Base-by-base conservation (phyloP, 2,888 invertebrate genomes). In the Oscheius sp. region DNA sequence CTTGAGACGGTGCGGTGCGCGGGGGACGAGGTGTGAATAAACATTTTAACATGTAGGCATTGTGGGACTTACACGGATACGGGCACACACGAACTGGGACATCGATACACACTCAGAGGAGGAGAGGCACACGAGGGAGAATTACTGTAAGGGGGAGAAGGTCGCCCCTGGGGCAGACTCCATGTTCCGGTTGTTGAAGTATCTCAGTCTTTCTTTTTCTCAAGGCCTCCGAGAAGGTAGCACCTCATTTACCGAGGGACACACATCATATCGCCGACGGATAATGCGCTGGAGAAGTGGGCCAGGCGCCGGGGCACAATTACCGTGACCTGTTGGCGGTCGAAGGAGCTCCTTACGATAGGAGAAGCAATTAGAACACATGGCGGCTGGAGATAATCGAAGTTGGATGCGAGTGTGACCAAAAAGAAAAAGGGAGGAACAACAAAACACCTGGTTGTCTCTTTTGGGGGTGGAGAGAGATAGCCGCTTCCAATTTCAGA, bases 291-390 rank as follows among this genome's bases (percentile, higher is more conserved):
- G 43, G 21, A 49, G 49, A 66, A 66, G 66, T 72, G 76, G 73
- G 73, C 72, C 70, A 76, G 73, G 72, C 72, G 72, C 49, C 49
- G 46, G 55, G 71, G 58, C 64, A 53, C 66, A 63, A 29, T 58
- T 56, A 53, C 71, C 66, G 59, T 23, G 55, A 55, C 55, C 55
- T 55, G 55, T 55, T 55, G 55, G 49, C 49, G 49, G 49, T 49
- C 49, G 49, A 49, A 49, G 13, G 49, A 55, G 55, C 55, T 55
- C 55, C 55, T 21, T 21, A 6, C 55, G 55, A 55, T 55, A 55
- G n/a, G n/a, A n/a, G 55, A 55, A 21, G 55, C 55, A 55, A 55
- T 55, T 55, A 55, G 55, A 55, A 55, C 55, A 21, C 55, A 55
- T 55, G 55, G 23, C 25, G 49, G 55, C 25, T 21, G 25, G 55